phyloP scores from a whole-genome alignment of 1,140 invertebrate genomes.

The Adoxophyes honmai region DNA sequence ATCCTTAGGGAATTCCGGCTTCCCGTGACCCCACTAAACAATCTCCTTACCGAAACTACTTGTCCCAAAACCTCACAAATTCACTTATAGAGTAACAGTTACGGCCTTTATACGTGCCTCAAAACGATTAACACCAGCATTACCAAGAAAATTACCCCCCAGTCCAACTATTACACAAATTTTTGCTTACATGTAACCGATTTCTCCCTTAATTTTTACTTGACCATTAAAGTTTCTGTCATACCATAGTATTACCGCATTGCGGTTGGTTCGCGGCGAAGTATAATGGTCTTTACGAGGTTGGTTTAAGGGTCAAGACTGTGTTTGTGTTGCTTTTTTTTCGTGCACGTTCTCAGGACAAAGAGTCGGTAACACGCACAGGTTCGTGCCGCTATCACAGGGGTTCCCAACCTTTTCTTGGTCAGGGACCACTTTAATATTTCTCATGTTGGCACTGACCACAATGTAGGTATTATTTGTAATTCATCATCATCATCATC shows the following conservation, averaged over 20 bases:
- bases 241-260: conserved; percentile 10
- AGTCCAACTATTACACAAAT: neutral
- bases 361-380: conserved; percentile 5
- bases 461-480: too few species aligned
- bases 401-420: too few species aligned
- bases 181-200: conserved; percentile 1
- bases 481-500: too few species aligned
- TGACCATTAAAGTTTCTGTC: conserved; percentile 11
- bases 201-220: conserved; percentile 4
- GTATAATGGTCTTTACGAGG: neutral
- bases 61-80: too few species aligned
- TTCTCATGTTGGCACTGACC: too few species aligned
- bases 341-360: neutral
- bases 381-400: neutral
- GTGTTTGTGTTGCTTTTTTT: conserved; percentile 1
- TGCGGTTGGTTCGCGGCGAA: neutral
- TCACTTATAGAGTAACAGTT: too few species aligned
- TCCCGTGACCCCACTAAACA: too few species aligned
- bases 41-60: too few species aligned
- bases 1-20: too few species aligned
- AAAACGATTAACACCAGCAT: conserved; percentile 3
- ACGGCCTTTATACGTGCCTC: neutral
- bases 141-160: neutral
- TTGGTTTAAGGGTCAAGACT: neutral
- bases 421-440: too few species aligned